These are phyloP conservation scores for Subanguina moxae DNA, from an alignment of 1,140 invertebrate genomes.

Conservation along the genomic window DNA sequence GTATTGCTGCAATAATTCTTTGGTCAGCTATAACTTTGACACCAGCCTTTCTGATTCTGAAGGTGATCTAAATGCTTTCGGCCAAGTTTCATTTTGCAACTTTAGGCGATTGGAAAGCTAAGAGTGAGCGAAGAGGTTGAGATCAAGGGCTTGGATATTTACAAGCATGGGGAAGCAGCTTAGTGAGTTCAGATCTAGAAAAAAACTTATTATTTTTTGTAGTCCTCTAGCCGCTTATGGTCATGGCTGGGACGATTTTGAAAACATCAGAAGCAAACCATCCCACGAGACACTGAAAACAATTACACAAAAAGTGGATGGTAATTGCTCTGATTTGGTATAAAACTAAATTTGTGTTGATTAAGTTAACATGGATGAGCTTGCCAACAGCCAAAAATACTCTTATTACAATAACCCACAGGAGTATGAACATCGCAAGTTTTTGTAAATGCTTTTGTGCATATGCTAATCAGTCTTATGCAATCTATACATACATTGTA, in stretches of 20 bases:
- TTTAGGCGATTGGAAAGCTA: slow-evolving; percentile 60
- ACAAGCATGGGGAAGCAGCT: slow-evolving; percentile 64
- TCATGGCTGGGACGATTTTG: slow-evolving; percentile 58
- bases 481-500: neutral
- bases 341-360: neutral
- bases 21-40: slow-evolving; percentile 61
- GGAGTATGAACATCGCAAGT: slow-evolving; percentile 24
- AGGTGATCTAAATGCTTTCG: no score
- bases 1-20: slow-evolving; percentile 61
- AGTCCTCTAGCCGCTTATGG: slow-evolving; percentile 61
- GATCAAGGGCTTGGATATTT: slow-evolving; percentile 63
- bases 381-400: slow-evolving; percentile 9
- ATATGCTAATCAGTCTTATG: neutral
- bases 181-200: no score
- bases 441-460: neutral
- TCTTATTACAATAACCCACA: slow-evolving; percentile 6
- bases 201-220: no score
- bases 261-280: neutral
- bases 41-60: slow-evolving; percentile 62
- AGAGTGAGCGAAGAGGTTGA: slow-evolving; percentile 63
- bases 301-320: neutral
- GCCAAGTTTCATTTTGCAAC: no score
- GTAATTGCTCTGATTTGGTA: no score
- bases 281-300: neutral
- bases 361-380: neutral